Percentiles rank a stretch among this genome's conserved stretches.
These are phyloP conservation scores for Aradophagus sp. DNA, from an alignment of 1,140 invertebrate species.

Conservation along the genomic window DNA sequence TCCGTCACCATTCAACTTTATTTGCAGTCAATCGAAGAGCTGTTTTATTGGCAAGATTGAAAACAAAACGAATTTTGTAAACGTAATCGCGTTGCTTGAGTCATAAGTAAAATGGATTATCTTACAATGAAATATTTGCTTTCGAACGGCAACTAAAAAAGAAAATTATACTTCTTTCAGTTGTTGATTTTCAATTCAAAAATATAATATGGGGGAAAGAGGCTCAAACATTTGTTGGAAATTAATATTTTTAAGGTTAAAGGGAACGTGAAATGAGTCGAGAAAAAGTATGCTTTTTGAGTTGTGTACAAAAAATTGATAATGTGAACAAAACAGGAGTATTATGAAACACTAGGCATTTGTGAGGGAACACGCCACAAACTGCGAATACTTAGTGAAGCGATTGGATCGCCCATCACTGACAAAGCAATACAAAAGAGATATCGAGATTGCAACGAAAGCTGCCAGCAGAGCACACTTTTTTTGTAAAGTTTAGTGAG, in stretches of 20 bases:
- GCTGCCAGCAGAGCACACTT: conserved; percentile 70
- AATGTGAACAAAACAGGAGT: conserved; percentile 31
- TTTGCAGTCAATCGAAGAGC: conserved; percentile 32
- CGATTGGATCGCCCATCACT: conserved; percentile 66
- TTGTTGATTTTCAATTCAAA: conserved; percentile 8
- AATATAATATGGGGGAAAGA: too few species aligned
- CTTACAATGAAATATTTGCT: too few species aligned
- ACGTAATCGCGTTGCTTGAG: too few species aligned
- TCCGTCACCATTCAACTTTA: conserved; percentile 35
- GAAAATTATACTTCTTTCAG: background rate
- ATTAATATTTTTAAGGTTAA: too few species aligned
- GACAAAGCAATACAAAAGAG: conserved; percentile 67
- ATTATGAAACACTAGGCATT: conserved; percentile 47
- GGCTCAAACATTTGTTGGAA: too few species aligned
- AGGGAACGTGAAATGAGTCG: too few species aligned
- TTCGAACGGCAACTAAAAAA: too few species aligned
- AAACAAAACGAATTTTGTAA: conserved; percentile 21
- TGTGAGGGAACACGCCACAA: conserved; percentile 45
- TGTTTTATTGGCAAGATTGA: conserved; percentile 33
- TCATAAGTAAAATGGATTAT: too few species aligned
- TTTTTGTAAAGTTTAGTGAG: conserved; percentile 70
- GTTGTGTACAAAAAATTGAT: conserved; percentile 25
- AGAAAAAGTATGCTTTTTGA: conserved; percentile 47
- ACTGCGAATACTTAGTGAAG: conserved; percentile 63
- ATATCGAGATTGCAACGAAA: conserved; percentile 69